Base-by-base conservation (phyloP, 2,888 invertebrate species). In the Apamea monoglypha region DNA sequence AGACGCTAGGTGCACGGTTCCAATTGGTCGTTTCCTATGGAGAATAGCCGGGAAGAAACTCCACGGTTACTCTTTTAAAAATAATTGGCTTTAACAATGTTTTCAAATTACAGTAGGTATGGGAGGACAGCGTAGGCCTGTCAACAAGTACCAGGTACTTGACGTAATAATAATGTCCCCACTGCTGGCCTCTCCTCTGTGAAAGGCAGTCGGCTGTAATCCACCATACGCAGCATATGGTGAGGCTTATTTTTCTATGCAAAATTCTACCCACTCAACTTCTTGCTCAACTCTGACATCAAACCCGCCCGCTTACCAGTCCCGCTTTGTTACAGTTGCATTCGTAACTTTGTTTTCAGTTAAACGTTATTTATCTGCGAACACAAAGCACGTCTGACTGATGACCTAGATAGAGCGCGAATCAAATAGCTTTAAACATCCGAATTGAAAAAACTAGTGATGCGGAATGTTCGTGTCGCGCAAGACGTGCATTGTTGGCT, bases 401-500 rank as follows among this genome's bases (percentile, higher is more conserved):
- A 86, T 78, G 87, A 87, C 88, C 85, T 61, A 88, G 73, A 87
- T 87, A 78, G 64, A 66, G 74, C 32, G 68, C 7, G 75, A 79
- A 83, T 83, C 81, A 85, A 84, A 80, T 82, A 79, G 80, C 79
- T 73, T 36, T 75, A 76, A 81, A 81, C 75, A 81, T 87, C 78
- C 64, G 81, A 74, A 87, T 84, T 83, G 86, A 87, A 82, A 82
- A 84, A 87, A 74, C 73, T 86, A 71, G 44, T 74, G 83, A 74
- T 69, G 81, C n/a, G 83, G 76, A 76, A 83, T 59, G 8, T 75
- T 67, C 14, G n/a, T 74, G 76, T 74, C 68, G 53, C 53, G 59
- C 63, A 44, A 63, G 68, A 79, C 77, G 71, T 66, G 67, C 44
- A 66, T n/a, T 76, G 66, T 67, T 47, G 40, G 32, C 29, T n/a